A percentile compares a stretch with the other conserved stretches of the same genome.
These are phyloP conservation scores for Phoxinus dragarum DNA, from an alignment of 2,797 vertebrate species.

Conservation along the genomic window DNA sequence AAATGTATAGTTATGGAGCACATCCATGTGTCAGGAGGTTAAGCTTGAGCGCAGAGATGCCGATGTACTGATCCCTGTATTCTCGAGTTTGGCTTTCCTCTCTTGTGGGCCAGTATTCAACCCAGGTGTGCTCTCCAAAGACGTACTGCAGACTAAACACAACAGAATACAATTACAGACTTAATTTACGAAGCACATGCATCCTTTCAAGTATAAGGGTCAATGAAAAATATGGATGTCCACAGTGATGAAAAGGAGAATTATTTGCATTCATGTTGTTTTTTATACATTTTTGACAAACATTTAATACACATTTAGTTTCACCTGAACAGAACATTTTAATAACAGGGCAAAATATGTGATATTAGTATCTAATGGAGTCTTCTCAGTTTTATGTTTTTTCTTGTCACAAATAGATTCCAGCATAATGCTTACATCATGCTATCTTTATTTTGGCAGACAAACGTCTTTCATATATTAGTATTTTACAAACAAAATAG, in stretches of 20 bases:
- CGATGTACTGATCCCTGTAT: background rate
- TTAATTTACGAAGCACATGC: background rate
- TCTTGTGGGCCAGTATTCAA: slow-evolving; percentile 41
- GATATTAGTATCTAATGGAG: no score
- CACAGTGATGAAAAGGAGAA: background rate
- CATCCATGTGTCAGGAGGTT: no score
- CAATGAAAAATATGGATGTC: background rate
- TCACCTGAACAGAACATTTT: background rate
- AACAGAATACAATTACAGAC: background rate
- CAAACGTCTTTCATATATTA: no score
- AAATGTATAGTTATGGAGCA: no score
- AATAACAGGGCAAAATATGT: background rate
- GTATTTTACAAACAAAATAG: no score
- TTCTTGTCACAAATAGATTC: no score
- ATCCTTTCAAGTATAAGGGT: background rate
- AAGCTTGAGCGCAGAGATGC: background rate
- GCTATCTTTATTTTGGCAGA: no score
- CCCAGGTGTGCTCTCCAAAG: slow-evolving; percentile 36
- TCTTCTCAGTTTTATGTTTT: no score
- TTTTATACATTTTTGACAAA: background rate
- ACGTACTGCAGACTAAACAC: slow-evolving; percentile 24
- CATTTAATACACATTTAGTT: background rate
- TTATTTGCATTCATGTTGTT: background rate
- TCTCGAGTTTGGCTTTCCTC: background rate
- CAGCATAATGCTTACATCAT: no score